Evolutionary conservation across 2,888 invertebrate species (phyloP), one percentile per base, ranked within the genome.

Genomic region (Leptopilina myrica): DNA sequence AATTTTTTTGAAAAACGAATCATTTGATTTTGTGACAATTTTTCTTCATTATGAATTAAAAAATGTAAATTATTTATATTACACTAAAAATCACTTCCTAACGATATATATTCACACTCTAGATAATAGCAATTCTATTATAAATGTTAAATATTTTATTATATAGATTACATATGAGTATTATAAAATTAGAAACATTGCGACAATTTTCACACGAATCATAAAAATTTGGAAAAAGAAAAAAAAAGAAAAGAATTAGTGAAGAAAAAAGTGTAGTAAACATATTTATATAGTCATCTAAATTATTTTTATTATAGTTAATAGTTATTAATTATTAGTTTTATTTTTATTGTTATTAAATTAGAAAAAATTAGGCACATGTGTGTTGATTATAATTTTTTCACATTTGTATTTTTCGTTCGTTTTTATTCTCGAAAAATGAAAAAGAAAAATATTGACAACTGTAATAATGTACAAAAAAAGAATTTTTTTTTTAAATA

Each of bases 31-130:
- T 20, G 20, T 20, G 20, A 20, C 20, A 20, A 20, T 43, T 64
- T 26, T 66, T 66, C 11, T 43, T 8, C 11, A 15, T 66, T n/a
- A 15, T 20, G 20, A 46, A 66, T 15, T 15, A 43, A 3, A 20
- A 43, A 66, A 66, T 66, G 1, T n/a, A n/a, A 62, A 15, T 66
- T n/a, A 46, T 66, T 43, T 43, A 40, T 43, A 40, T 66, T 66
- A 46, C 15, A 15, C 46, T 43, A 43, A 43, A 15, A 15, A 3
- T 46, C 15, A 66, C 15, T 66, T 43, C 40, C 33, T 33, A 33
- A 33, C 33, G 3, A 33, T 14, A 66, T 11, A 49, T 43, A 43
- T 49, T 49, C 12, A 49, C 49, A 49, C 11, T 49, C 11, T 9
- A 49, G 11, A 49, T 49, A 11, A 49, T 49, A 49, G 49, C 11